phyloP scores from a whole-genome alignment of 1,140 invertebrate genomes.

The Pseudomyrmex concolor region DNA sequence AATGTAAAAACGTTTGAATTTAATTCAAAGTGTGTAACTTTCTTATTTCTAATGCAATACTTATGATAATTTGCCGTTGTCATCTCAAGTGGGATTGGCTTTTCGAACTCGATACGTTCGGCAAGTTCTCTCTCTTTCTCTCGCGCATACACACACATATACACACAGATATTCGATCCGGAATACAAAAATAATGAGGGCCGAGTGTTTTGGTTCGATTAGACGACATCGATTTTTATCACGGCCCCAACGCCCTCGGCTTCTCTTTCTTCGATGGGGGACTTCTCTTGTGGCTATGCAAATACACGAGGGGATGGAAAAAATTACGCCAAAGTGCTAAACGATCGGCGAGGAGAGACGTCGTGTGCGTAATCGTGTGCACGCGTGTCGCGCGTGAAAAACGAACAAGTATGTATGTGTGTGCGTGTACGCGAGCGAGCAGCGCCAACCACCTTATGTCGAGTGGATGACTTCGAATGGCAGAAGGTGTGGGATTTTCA shows the following conservation, averaged over 20 bases:
- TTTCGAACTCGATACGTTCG: conserved; percentile 40
- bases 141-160: not conserved
- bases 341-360: conserved; percentile 73
- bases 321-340: conserved; percentile 81
- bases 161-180: not conserved
- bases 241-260: conserved; percentile 28
- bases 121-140: conserved; percentile 1
- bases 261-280: conserved; percentile 45
- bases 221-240: conserved; percentile 77
- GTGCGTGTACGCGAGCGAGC: not conserved
- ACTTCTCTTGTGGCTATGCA: conserved; percentile 73
- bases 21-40: not conserved
- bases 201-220: conserved; percentile 79
- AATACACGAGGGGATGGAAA: conserved; percentile 75
- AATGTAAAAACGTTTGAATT: not conserved
- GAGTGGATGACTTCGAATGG: conserved; percentile 77
- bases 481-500: conserved; percentile 81
- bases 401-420: not conserved
- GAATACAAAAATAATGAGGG: conserved; percentile 73
- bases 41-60: conserved; percentile 10
- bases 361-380: conserved; percentile 17
- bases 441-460: conserved; percentile 77
- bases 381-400: conserved; percentile 40
- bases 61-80: conserved; percentile 16
- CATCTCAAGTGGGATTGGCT: conserved; percentile 36